These are phyloP conservation scores for Hypomecis punctinalis DNA, from an alignment of 2,888 invertebrate genomes.

Conservation along the genomic window DNA sequence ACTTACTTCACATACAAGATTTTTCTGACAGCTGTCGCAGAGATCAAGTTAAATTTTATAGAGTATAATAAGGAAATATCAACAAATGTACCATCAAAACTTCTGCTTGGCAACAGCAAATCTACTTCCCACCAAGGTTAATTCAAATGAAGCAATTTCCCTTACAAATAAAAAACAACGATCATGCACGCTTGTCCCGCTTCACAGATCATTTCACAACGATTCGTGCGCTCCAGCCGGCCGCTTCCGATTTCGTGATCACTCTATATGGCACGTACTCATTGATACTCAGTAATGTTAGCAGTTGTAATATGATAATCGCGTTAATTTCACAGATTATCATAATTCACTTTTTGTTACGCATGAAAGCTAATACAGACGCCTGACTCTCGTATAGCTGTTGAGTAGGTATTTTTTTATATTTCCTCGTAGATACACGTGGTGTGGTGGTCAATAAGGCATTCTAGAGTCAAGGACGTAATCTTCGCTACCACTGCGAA, in stretches of 20 bases:
- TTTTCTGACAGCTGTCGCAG: too few relatives aligned
- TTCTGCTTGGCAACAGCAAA: constrained; percentile 8
- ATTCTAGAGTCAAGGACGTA: too few relatives aligned
- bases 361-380: too few relatives aligned
- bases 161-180: not conserved
- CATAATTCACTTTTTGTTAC: too few relatives aligned
- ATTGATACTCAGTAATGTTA: not conserved
- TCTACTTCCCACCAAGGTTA: constrained; percentile 7
- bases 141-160: constrained; percentile 14
- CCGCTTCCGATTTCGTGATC: constrained; percentile 17
- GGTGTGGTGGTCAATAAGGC: too few relatives aligned
- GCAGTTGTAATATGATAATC: not conserved
- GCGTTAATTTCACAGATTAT: not conserved
- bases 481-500: too few relatives aligned
- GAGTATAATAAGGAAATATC: not conserved
- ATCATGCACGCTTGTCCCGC: constrained; percentile 13
- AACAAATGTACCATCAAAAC: not conserved
- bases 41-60: too few relatives aligned
- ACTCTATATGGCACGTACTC: constrained; percentile 12
- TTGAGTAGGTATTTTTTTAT: too few relatives aligned
- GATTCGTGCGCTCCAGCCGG: constrained; percentile 6
- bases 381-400: too few relatives aligned
- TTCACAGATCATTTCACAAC: constrained; percentile 27
- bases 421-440: too few relatives aligned
- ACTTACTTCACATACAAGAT: too few relatives aligned